Base-by-base conservation (phyloP, 2,113 vertebrate species). In the Atractosteus spatula region DNA sequence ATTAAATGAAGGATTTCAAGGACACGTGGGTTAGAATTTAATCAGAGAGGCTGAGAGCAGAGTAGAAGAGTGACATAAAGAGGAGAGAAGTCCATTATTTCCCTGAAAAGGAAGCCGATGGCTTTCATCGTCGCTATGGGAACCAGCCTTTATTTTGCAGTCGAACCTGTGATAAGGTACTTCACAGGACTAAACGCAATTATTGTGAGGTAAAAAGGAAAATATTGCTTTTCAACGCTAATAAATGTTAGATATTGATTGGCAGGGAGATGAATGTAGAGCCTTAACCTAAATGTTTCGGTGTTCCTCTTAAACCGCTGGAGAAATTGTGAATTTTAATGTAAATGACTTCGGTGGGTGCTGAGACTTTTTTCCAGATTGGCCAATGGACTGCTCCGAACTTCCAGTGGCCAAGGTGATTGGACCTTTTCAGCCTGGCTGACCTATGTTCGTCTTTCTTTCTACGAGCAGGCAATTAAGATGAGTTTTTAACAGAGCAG, bases 41-140 rank as follows among this genome's bases (percentile, higher is more conserved):
- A 90, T 88, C 83, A 85, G 79, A 88, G 83, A 85, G 83, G 79
- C 85, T 85, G 86, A 78, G 84, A 90, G 86, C 87, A 80, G 86
- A 90, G 88, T 82, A 84, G 83, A 88, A 83, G 86, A 91, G 84
- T 89, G 89, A 90, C 88, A 91, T 86, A 84, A 85, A 78, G 84
- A 91, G 88, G 85, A 90, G 85, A 90, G 89, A 90, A 91, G 89
- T 92, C 90, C 89, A 92, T 92, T 92, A 91, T 91, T 84, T 81
- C 55, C 80, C 85, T 92, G 87, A 92, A 91, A 90, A 91, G 91
- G 86, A 90, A 88, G 88, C 88, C 87, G 85, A 90, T 89, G 89
- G 89, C 87, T 92, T 93, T 92, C 85, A 90, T 73, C 63, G 90
- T 93, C 80, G 7, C 87, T 86, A 91, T 90, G 86, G 91, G 68